Conservation (phyloP, 2,888 invertebrate genomes). For the Calameuta pallipes region DNA sequence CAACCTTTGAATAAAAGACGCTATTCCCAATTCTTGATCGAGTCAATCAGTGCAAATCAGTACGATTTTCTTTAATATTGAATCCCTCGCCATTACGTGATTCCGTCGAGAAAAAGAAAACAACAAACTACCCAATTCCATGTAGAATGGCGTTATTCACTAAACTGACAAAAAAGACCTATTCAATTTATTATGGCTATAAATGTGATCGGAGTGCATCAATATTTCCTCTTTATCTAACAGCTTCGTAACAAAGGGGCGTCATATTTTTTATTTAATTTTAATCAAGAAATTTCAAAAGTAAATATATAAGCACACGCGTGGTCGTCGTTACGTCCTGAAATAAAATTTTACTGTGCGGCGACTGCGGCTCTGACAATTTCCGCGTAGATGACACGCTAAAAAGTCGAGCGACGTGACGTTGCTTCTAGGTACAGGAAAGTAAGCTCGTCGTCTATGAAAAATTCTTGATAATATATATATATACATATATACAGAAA, state of each 20-base stretch:
- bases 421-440: neutral
- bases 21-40: neutral
- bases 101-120: neutral
- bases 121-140: neutral
- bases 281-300: too few relatives aligned
- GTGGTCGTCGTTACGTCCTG: neutral
- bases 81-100: neutral
- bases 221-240: neutral
- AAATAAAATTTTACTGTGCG: neutral
- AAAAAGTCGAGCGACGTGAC: neutral
- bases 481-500: neutral
- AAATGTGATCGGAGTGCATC: neutral
- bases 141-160: neutral
- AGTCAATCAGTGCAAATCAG: neutral
- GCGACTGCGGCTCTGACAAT: neutral
- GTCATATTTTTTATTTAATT: too few relatives aligned
- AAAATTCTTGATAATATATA: neutral
- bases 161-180: neutral
- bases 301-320: neutral
- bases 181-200: neutral
- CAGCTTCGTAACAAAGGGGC: too few relatives aligned
- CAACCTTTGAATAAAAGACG: neutral
- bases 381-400: neutral
- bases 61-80: neutral
- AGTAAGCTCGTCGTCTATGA: neutral